These are phyloP conservation scores for Apus apus DNA, from an alignment of 2,113 vertebrate species.

Conservation along the genomic window DNA sequence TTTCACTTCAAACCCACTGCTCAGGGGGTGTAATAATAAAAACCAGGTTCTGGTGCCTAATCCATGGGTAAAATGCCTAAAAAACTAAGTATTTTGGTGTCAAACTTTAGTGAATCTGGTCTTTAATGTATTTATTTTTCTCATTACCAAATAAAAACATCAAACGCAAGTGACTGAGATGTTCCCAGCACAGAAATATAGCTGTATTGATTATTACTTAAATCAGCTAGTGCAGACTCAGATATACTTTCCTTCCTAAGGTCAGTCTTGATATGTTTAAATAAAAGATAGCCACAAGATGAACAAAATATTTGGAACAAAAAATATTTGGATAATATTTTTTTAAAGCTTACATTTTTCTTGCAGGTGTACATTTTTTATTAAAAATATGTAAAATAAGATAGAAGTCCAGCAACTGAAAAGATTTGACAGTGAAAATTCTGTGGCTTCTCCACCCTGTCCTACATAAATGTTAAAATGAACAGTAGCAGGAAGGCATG, in stretches of 20 bases:
- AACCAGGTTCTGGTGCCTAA: neutral
- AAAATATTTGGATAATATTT: neutral
- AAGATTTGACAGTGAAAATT: conserved; percentile 10
- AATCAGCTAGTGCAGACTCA: neutral
- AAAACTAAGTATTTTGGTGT: neutral
- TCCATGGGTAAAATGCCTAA: neutral
- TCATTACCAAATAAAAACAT: neutral
- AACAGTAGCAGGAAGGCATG: conserved; percentile 44
- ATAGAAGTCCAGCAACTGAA: neutral
- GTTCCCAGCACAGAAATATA: neutral
- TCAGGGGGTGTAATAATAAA: neutral
- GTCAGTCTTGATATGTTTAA: neutral
- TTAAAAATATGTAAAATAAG: neutral
- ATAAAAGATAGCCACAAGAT: neutral
- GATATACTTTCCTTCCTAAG: neutral
- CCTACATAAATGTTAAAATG: conserved; percentile 20
- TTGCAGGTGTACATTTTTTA: neutral
- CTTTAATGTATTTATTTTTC: neutral
- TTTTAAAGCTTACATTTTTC: neutral
- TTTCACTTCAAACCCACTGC: neutral
- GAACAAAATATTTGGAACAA: neutral
- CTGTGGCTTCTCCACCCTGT: conserved; percentile 41
- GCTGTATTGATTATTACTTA: neutral
- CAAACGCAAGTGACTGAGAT: neutral
- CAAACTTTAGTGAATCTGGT: neutral